These are phyloP conservation scores for Nowickia ferox DNA, from an alignment of 2,888 invertebrate genomes.

Conservation along the genomic window DNA sequence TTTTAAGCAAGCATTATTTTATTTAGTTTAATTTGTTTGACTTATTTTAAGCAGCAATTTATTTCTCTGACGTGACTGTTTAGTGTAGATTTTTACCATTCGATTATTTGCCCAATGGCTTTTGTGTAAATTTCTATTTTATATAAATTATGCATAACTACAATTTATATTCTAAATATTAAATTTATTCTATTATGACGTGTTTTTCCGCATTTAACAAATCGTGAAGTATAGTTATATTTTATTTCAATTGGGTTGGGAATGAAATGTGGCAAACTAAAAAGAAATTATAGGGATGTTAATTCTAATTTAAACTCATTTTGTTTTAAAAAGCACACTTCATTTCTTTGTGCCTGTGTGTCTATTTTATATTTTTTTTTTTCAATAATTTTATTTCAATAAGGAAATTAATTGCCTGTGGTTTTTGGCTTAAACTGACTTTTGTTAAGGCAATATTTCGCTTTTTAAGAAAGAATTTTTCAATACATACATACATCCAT, in stretches of 20 bases:
- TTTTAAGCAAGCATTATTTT: slow-evolving; percentile 11
- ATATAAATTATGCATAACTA: slow-evolving; percentile 20
- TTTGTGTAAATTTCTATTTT: slow-evolving; percentile 18
- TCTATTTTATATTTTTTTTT: not conserved
- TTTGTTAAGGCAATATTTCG: not conserved
- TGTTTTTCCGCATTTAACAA: slow-evolving; percentile 19
- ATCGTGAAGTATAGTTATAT: not conserved
- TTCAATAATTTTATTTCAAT: slow-evolving; percentile 44
- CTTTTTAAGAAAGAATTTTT: not conserved
- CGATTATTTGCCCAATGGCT: slow-evolving; percentile 8
- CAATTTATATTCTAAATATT: slow-evolving; percentile 31
- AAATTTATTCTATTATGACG: slow-evolving; percentile 34
- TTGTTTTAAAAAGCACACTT: not conserved
- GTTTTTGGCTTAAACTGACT: slow-evolving; percentile 17
- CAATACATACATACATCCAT: not conserved
- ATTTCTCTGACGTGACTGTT: slow-evolving; percentile 35
- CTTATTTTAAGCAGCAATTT: slow-evolving; percentile 22
- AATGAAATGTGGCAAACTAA: not conserved
- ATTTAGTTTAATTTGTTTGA: slow-evolving; percentile 17
- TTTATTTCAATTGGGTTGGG: not conserved
- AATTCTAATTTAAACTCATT: too few species aligned
- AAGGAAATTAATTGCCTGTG: slow-evolving; percentile 48
- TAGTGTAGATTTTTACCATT: not conserved
- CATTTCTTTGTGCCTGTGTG: not conserved
- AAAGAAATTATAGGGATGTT: not conserved